phyloP scores from a whole-genome alignment of 1,140 invertebrate genomes.

The Drosophila equinoxialis region DNA sequence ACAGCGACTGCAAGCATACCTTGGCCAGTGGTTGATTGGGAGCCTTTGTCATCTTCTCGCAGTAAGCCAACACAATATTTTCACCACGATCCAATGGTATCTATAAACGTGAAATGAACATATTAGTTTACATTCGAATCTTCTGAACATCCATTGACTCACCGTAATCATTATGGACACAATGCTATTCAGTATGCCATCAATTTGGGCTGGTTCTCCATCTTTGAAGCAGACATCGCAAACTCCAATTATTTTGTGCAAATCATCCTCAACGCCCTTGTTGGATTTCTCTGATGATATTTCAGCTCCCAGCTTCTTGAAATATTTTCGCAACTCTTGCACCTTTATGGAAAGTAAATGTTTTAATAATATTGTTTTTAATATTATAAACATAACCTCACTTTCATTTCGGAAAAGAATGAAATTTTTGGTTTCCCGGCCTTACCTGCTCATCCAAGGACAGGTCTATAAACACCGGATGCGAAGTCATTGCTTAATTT shows the following conservation, averaged over 20 bases:
- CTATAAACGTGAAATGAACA: conserved; percentile 74
- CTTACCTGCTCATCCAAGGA: conserved; percentile 90
- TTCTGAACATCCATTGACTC: conserved; percentile 77
- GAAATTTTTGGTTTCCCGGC: conserved; percentile 13
- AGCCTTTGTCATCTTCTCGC: conserved; percentile 96
- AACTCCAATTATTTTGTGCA: conserved; percentile 97
- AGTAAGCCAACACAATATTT: conserved; percentile 94
- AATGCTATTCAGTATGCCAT: conserved; percentile 94
- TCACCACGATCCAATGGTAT: conserved; percentile 93
- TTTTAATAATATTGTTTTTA: conserved; percentile 50
- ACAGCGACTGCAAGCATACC: conserved; percentile 93
- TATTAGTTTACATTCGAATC: background rate
- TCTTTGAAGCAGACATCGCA: conserved; percentile 96
- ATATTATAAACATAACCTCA: conserved; percentile 82
- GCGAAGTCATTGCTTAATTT: conserved; percentile 86
- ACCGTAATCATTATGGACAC: conserved; percentile 96
- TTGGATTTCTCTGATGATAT: conserved; percentile 95
- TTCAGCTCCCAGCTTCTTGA: conserved; percentile 95
- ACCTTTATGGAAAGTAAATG: conserved; percentile 85
- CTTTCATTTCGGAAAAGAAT: conserved; percentile 16
- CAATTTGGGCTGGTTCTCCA: conserved; percentile 90
- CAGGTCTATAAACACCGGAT: conserved; percentile 92
- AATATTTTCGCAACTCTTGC: conserved; percentile 93
- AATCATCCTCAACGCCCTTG: conserved; percentile 95
- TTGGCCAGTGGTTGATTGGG: conserved; percentile 91